Evolutionary conservation across 1,140 invertebrate genomes (phyloP), one percentile per base, ranked within the genome.

Genomic region (Diorhabda sublineata): DNA sequence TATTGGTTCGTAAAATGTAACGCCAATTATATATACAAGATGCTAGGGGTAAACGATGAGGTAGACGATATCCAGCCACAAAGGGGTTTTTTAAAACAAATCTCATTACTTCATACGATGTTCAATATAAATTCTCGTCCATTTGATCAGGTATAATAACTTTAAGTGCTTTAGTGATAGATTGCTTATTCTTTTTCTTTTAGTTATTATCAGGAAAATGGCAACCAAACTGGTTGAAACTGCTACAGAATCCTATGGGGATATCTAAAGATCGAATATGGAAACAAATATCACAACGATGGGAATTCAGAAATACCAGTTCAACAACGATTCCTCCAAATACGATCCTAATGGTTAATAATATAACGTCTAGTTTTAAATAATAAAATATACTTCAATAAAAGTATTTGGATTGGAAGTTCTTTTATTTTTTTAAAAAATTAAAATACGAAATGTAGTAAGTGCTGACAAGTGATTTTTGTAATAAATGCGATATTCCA

Each of bases 121-220:
- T 92, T 92, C 76, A 89, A 90, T 71, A 91, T 92, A 58, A 90
- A 88, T 6, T 83, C 87, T 64, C 80, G 81, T 11, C 85, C 85
- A 3, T 92, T 92, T 72, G 90, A 92, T 82, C 87, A 91, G 82
- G 88, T 91, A 79, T 73, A 58, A 68, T 59, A 61, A 52, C 42
- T 59, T 26, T 26, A 26, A 26, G 26, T 69, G 56, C 41, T 63
- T 60, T 69, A 61, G 26, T 63, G 58, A 42, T 58, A 66, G 4
- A 26, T 69, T 43, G 42, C 66, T 52, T 59, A 45, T 64, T 52
- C 60, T 67, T 4, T 60, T 60, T 0, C 11, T 62, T 60, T 58
- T 11, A 52, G 44, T 64, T 68, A 9, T 63, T 70, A 69, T 61
- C 61, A n/a, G 61, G 67, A 47, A 41, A 82, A 5, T 82, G 86